Evolutionary conservation across 2,888 invertebrate genomes (phyloP), one percentile per base, ranked within the genome.

Genomic region (Parnassius smintheus): DNA sequence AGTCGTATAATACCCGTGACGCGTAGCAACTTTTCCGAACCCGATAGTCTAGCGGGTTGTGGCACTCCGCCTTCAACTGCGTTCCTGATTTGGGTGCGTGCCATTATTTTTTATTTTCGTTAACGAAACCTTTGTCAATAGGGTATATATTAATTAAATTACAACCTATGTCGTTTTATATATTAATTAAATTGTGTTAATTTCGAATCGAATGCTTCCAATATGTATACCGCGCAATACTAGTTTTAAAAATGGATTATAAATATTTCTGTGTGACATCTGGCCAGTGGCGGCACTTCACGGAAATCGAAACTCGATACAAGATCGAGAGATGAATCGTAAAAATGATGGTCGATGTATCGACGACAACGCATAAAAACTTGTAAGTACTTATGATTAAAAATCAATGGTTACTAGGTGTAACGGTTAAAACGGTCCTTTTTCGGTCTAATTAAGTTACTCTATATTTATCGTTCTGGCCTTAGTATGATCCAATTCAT

Each of bases 31-130:
- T 65, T 66, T 72, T 66, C 66, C 60, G 70, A 65, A 64, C 61
- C 63, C 65, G 54, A 64, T 65, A 64, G 68, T 65, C 61, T 64
- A 63, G 62, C 63, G 65, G 66, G 66, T 67, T 66, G 65, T 67
- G 64, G 66, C 66, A 65, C 68, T 67, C 56, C 48, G 64, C 65
- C 61, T 63, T 71, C 67, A 68, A 68, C 74, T 68, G 69, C 68
- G 70, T 72, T 72, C 71, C 73, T 69, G 74, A 72, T 71, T 74
- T 77, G 76, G 78, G 76, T 76, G 76, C 74, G 75, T 78, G 80
- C 80, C 79, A 80, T 78, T 76, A 72, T 74, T 74, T 75, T 75
- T 75, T 75, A 74, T 76, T 73, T 75, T 71, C 67, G 75, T 70
- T 70, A 71, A 72, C 70, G 62, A 56, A 68, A 70, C 68, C 64